Base-by-base conservation (phyloP, 1,140 invertebrate genomes). In the Phortica variegata region DNA sequence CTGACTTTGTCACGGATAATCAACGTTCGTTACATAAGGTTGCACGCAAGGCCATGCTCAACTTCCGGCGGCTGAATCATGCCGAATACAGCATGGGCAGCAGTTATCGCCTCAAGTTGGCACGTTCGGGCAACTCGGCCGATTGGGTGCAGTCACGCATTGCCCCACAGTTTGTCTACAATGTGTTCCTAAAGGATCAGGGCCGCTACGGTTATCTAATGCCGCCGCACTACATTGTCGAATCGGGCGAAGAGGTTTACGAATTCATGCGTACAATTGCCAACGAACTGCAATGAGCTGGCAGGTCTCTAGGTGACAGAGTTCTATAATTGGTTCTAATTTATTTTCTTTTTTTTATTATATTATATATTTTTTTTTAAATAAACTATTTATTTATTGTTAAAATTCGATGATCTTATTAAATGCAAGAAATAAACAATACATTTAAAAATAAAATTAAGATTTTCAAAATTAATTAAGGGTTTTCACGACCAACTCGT, bases 181-280 rank as follows among this genome's bases (percentile, higher is more conserved):
- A 88, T n/a, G 79, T 92, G 12, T 90, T 93, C 70, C 77, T 94
- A 19, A 81, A 89, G n/a, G 87, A 88, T 60, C 83, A 81, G 33
- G 89, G 89, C 15, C 79, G 76, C 4, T 84, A 84, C 52, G 91
- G 90, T 15, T 95, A 93, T 62, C 73, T 91, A 36, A 80, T 93
- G 33, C 89, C 91, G 2, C 80, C 85, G 1, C 79, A 79, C 2
- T 83, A 89, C 58, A 93, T 95, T 51, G 79, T 85, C 13, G 82
- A 87, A 15, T 86, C 88, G 5, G 88, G 84, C 4, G 77, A 80
- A 46, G 93, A 95, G 75, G 92, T 87, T 0, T 92, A 85, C 77
- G 84, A 87, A 60, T 86, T 83, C 10, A 77, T 92, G 15, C 85
- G 84, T 79, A 83, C 84, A 15, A 84, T 90, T 52, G 84, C 82